Conservation (phyloP, 2,797 vertebrate genomes). For the Fringilla coelebs region DNA sequence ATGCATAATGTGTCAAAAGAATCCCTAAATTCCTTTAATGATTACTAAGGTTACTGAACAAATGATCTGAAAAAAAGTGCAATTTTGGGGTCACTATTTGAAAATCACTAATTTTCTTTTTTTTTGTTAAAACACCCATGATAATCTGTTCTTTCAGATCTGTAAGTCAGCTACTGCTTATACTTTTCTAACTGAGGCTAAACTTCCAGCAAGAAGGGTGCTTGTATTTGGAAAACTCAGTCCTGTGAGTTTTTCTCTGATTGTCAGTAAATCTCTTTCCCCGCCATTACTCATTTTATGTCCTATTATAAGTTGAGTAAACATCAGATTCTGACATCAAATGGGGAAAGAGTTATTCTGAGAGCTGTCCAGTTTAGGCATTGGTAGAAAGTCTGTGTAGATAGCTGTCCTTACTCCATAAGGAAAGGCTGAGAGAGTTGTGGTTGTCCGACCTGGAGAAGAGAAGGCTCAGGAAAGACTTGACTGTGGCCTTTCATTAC, state of each 20-base stretch:
- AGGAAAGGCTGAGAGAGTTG: background rate
- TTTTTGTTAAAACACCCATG: background rate
- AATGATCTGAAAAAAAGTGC: slow-evolving; percentile 7
- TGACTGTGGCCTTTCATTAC: background rate
- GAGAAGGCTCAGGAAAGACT: background rate
- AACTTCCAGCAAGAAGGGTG: background rate
- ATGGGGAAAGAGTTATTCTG: background rate
- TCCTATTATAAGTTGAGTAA: background rate
- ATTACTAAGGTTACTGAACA: background rate
- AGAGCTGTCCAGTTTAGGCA: background rate
- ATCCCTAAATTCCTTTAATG: slow-evolving; percentile 3
- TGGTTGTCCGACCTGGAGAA: background rate
- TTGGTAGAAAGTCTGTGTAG: background rate
- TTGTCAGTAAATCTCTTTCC: background rate
- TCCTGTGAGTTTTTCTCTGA: background rate
- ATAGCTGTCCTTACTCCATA: background rate
- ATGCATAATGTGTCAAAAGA: slow-evolving; percentile 27
- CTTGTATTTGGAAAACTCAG: background rate
- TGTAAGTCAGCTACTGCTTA: background rate
- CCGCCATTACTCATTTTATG: background rate
- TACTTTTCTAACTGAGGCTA: background rate
- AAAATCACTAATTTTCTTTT: background rate
- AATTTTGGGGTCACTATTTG: background rate
- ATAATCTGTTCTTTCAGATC: background rate
- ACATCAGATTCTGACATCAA: background rate